phyloP scores from a whole-genome alignment of 2,113 vertebrate genomes.

The Ancistrus triradiatus region DNA sequence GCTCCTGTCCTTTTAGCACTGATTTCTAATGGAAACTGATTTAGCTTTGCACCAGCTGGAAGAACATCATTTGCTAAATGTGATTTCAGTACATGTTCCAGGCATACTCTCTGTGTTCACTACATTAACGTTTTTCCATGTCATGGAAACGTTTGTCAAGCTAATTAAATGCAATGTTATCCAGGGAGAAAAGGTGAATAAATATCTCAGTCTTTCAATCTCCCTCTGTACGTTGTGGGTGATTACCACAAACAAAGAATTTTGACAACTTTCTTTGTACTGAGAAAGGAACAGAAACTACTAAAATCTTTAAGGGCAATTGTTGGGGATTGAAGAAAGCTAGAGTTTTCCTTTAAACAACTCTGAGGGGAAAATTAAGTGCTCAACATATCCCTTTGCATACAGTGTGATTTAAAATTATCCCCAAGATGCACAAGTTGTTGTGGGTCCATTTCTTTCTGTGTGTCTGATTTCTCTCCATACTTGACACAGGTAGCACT shows the following conservation, averaged over 20 bases:
- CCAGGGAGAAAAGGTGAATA: too few relatives aligned
- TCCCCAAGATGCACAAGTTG: not conserved
- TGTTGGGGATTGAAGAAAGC: too few relatives aligned
- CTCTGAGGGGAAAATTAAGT: too few relatives aligned
- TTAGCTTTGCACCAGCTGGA: not conserved
- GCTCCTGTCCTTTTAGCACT: not conserved
- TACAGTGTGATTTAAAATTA: not conserved
- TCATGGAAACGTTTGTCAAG: too few relatives aligned
- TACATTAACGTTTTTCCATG: not conserved
- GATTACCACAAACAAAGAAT: too few relatives aligned
- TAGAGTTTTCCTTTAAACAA: not conserved
- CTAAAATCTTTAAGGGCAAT: too few relatives aligned
- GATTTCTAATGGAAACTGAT: not conserved
- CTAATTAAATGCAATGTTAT: too few relatives aligned
- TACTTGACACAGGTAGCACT: slow-evolving; percentile 32
- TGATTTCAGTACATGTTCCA: not conserved
- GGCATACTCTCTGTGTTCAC: not conserved
- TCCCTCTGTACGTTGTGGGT: too few relatives aligned
- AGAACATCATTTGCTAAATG: not conserved
- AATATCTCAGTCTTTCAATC: too few relatives aligned
- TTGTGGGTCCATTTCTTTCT: not conserved
- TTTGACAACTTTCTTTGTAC: too few relatives aligned
- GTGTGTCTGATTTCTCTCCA: slow-evolving; percentile 21
- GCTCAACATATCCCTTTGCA: too few relatives aligned
- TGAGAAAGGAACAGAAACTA: too few relatives aligned